Evolutionary conservation across 2,797 vertebrate genomes (phyloP), one percentile per base, ranked within the genome.

Genomic region (Lophotriccus pileatus): DNA sequence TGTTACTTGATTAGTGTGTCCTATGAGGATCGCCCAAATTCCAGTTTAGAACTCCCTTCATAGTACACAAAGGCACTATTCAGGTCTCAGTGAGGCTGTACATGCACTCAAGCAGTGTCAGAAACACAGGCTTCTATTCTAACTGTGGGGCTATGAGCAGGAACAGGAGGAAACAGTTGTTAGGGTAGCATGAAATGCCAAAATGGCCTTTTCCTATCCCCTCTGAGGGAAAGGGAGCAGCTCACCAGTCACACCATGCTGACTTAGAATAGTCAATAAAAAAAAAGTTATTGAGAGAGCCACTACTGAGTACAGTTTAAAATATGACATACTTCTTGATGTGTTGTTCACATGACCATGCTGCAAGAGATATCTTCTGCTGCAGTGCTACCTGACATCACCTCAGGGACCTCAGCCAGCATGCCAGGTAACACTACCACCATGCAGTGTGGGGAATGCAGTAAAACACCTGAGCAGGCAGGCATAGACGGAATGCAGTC

Each of bases 401-500:
- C 23, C 14, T 36, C 25, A 44, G 21, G 12, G 44, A 12, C 8
- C 6, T 25, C 53, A 56, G 77, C 14, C 58, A 75, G 67, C 44
- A 34, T 0, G 7, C 11, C 30, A 14, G 3, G 30, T n/a, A 37
- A 27, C 22, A 3, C 4, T 30, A 44, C 36, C 49, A 52, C 13
- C 28, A 18, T 0, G 3, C 60, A 59, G 37, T 10, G 22, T 6
- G 30, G 39, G 14, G 50, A 20, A 47, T 72, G 22, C 72, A 75
- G 5, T 8, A 32, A 53, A 84, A 37, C 14, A 41, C 7, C 58
- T 15, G 19, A 44, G 34, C 43, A 85, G 37, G 58, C 27, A 87
- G 81, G 20, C 25, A 46, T 1, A 8, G 34, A 58, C 66, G 81
- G n/a, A 53, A 49, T 0, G 5, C 0, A 1, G 8, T 37, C 37